Percentiles rank a stretch among this genome's conserved stretches.
These are phyloP conservation scores for Sorex araneus DNA, from an alignment of 2,113 vertebrate genomes.

Conservation along the genomic window DNA sequence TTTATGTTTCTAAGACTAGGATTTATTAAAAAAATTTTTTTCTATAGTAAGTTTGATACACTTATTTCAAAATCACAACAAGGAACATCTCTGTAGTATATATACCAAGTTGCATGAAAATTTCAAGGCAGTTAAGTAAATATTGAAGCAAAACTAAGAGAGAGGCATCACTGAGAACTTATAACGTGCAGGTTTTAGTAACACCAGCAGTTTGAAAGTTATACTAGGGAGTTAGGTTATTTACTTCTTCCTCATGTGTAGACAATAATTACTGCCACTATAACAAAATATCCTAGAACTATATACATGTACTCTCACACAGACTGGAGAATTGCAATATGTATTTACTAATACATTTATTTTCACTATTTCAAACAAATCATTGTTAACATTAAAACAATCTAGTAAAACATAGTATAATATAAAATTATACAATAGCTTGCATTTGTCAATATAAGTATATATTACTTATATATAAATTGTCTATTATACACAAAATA, in stretches of 20 bases:
- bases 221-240: neutral
- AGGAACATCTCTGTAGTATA: fast-evolving
- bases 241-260: neutral
- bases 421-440: too few species aligned
- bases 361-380: neutral
- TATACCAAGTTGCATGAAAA: neutral
- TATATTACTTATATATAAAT: too few species aligned
- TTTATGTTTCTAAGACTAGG: neutral
- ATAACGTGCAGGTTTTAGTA: neutral
- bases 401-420: too few species aligned
- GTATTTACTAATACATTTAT: neutral
- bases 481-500: too few species aligned
- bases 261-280: neutral
- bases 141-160: neutral
- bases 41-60: neutral
- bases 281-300: neutral
- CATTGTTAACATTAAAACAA: too few species aligned
- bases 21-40: neutral
- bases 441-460: too few species aligned
- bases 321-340: neutral
- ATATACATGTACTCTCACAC: neutral
- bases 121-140: neutral
- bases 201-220: neutral
- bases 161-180: neutral
- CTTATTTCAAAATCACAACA: neutral